Base-by-base conservation (phyloP, 1,140 invertebrate genomes). In the Nebria ingens region DNA sequence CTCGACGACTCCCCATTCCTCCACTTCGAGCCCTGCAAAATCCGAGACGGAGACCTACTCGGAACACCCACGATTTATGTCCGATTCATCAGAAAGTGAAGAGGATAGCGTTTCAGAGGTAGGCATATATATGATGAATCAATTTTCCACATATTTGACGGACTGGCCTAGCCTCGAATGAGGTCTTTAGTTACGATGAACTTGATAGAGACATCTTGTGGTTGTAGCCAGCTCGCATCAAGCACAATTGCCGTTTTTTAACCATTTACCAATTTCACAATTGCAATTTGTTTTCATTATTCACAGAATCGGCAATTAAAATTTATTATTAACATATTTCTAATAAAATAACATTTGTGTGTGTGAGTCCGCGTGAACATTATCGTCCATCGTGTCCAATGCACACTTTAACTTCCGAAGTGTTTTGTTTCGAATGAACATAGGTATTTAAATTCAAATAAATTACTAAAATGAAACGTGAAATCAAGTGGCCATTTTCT, bases 91-190 rank as follows among this genome's bases (percentile, higher is more conserved):
- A 62, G 89, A 89, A 77, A 92, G 89, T 72, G 90, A 92, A 72
- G 89, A 92, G 74, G 90, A 93, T 72, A 91, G 89, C 75, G 87
- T 90, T 71, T 91, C 89, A 65, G 89, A 91, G 86, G 90, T 93
- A 84, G 69, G 56, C 57, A 57, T 40, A 25, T 62, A 21, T 52
- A 34, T n/a, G 51, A 20, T 34, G 22, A 54, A 12, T 45, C 40
- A 45, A 11, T 45, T 29, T n/a, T 19, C 15, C 40, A 55, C 56
- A 54, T 55, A 56, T 56, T 61, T 57, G 58, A 59, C 62, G 61
- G 56, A 58, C 56, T 63, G 67, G 61, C 61, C 61, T 56, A 6
- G 20, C 22, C 29, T 40, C 55, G 58, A 59, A 55, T 17, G 9
- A 45, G 9, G 40, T 42, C 52, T 53, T 29, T 64, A 61, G 66